Evolutionary conservation across 23 tunicate species (phyloP), one percentile per base, ranked within the genome.

Genomic region (Halocynthia roretzi): DNA sequence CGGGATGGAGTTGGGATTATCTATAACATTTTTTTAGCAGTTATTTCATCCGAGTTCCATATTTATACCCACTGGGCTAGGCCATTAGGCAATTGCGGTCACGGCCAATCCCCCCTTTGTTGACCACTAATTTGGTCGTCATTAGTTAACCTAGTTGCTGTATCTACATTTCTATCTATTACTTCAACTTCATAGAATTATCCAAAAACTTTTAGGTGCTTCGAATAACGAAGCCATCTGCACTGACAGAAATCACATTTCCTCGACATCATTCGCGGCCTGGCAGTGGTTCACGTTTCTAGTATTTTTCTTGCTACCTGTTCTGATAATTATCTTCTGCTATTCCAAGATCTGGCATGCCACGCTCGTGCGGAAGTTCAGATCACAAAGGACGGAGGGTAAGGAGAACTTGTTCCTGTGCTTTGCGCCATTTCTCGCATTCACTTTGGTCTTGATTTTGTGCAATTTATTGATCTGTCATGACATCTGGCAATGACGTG

Each of bases 231-330:
- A 31, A 31, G 44, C 44, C 44, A 31, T 31, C 44, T 31, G 44
- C 44, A 31, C 44, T 31, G 44, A 31, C 44, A 31, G 44, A 10
- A 65, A 65, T 10, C 82, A 81, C 77, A 50, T 1, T n/a, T 75
- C 81, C 44, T 86, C 92, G 40, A 12, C 48, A 51, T 52, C 80
- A 18, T 54, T 73, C 62, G 18, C 19, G 51, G 85, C 68, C 8
- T 89, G 96, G 96, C 72, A 76, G 10, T 72, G 57, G 51, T 21
- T 69, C 62, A 80, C 62, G 58, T 89, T 89, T 62, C 73, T 80
- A 7, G 14, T 84, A 5, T 89, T 84, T 77, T 89, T 89, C 51
- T 48, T 62, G 8, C 50, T 89, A 52, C 96, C 96, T 0, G 53
- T 75, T 7, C 50, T 80, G 5, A 52, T 74, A 52, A 80, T 84